phyloP scores from a whole-genome alignment of 53 echinoderm and acorn worm genomes.

The Actinopyga echinites region DNA sequence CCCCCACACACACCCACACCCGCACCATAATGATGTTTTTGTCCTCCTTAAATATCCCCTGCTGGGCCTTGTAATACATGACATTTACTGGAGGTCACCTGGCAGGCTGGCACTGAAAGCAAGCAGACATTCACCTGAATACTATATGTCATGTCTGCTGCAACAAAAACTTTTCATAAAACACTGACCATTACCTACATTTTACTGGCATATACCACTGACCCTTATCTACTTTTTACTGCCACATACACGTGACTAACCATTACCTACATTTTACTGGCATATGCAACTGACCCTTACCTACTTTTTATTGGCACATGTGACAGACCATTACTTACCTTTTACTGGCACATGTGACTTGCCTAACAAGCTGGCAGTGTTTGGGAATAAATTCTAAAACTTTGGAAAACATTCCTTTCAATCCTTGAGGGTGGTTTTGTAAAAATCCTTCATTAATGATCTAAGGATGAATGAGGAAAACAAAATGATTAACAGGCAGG shows the following conservation, averaged over 20 bases:
- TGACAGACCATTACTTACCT: conserved; percentile 85
- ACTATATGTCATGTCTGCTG: no score
- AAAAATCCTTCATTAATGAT: conserved; percentile 83
- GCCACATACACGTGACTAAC: conserved; percentile 85
- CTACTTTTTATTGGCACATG: conserved; percentile 83
- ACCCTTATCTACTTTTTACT: conserved; percentile 82
- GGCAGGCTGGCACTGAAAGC: no score
- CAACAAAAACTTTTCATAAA: no score
- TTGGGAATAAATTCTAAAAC: conserved; percentile 95
- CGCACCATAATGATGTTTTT: no score
- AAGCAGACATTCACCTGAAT: no score
- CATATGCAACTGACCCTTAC: conserved; percentile 79
- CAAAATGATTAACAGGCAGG: background rate
- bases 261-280: conserved; percentile 87
- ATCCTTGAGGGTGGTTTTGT: conserved; percentile 88
- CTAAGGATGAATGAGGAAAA: conserved; percentile 11
- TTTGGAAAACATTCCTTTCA: conserved; percentile 85
- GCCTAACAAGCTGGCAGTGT: conserved; percentile 78
- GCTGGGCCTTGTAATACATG: no score
- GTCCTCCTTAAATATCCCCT: no score
- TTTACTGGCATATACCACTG: conserved; percentile 82
- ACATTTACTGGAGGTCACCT: no score
- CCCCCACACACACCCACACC: no score
- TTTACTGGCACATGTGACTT: conserved; percentile 85
- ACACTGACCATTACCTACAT: conserved; percentile 51